Evolutionary conservation across 2,113 vertebrate genomes (phyloP).

Genomic region (Macquaria australasica): DNA sequence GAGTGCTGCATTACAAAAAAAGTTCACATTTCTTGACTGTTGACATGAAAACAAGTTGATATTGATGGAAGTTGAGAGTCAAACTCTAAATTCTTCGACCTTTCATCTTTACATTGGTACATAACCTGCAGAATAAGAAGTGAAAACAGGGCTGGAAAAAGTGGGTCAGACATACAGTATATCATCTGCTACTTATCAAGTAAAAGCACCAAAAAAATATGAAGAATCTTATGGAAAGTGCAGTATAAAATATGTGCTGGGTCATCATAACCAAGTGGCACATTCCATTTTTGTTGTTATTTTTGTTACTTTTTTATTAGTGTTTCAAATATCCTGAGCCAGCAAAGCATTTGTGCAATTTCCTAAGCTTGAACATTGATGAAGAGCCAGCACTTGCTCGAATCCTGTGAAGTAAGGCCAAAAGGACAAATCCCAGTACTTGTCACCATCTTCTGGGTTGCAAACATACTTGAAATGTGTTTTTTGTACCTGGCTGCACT

Average conservation of each 20-base stretch:
- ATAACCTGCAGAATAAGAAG: constrained; percentile 14
- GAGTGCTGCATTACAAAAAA: background rate
- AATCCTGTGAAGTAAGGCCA: constrained; percentile 1
- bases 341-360: background rate
- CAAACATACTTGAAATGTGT: background rate
- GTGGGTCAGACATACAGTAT: constrained; percentile 45
- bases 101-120: background rate
- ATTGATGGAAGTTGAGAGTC: background rate
- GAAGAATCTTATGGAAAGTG: constrained; percentile 14
- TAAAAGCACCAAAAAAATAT: background rate
- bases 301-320: background rate
- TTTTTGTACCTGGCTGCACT: background rate
- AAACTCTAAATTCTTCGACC: background rate
- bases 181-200: constrained; percentile 41
- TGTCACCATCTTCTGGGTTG: background rate
- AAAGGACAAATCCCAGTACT: background rate
- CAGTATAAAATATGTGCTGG: constrained; percentile 13
- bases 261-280: background rate
- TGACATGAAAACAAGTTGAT: constrained; percentile 14
- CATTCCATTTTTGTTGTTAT: background rate
- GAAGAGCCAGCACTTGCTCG: background rate
- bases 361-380: background rate
- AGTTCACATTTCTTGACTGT: background rate
- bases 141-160: constrained; percentile 38
- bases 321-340: background rate